Conservation (phyloP, 2,888 invertebrate species). For the Eulithis testata region DNA sequence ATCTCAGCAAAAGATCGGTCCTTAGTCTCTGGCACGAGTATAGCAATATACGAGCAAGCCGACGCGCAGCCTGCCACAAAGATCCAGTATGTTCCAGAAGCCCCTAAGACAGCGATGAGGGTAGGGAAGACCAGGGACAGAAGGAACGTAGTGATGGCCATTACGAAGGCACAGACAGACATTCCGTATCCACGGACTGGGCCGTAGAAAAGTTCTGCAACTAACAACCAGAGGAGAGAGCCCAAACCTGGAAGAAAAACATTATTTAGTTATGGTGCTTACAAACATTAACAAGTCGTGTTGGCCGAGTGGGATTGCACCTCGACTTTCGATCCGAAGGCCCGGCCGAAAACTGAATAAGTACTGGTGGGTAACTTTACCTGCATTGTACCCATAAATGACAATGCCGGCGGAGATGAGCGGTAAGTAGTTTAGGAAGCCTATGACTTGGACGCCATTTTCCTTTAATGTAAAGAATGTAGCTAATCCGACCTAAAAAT, state of each 20-base stretch:
- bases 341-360: no score
- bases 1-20: conserved; percentile 27
- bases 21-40: conserved; percentile 29
- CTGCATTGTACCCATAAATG: conserved; percentile 6
- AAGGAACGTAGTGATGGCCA: not conserved
- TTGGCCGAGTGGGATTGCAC: no score
- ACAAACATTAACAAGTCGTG: not conserved
- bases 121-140: conserved; percentile 22
- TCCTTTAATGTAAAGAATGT: conserved; percentile 7
- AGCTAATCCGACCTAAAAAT: conserved; percentile 2
- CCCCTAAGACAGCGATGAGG: conserved; percentile 17
- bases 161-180: not conserved
- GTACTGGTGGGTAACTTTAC: not conserved
- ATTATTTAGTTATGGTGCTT: no score
- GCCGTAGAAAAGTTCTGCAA: conserved; percentile 3
- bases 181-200: conserved; percentile 1
- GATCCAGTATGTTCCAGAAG: conserved; percentile 20
- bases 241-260: not conserved
- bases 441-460: not conserved
- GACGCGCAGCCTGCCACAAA: conserved; percentile 16
- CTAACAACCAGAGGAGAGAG: conserved; percentile 4
- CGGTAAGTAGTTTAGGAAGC: conserved; percentile 5
- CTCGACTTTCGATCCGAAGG: no score
- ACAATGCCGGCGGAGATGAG: not conserved
- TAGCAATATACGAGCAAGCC: conserved; percentile 1